Evolutionary conservation across 2,888 invertebrate species (phyloP).

Genomic region (Dynastes grantii): DNA sequence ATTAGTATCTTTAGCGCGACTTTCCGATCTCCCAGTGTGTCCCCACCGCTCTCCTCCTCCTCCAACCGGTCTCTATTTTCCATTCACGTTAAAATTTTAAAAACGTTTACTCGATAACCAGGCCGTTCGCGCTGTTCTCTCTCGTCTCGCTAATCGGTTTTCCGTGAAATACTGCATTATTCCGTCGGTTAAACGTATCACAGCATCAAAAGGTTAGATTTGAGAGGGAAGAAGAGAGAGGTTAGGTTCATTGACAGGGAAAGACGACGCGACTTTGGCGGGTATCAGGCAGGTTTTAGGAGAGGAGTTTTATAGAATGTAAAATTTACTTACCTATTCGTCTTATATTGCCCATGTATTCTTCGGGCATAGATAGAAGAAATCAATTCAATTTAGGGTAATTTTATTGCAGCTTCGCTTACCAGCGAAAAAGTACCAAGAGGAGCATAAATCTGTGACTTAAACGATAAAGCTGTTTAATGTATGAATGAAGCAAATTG

Average conservation of each 20-base stretch:
- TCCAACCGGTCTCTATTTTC: not conserved
- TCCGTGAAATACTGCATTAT: constrained; percentile 3
- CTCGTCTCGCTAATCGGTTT: not conserved
- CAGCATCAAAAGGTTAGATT: not conserved
- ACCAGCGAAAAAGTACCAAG: not conserved
- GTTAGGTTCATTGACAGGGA: not conserved
- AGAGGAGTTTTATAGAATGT: not conserved
- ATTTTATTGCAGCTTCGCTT: not conserved
- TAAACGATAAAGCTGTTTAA: no score
- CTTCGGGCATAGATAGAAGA: not conserved
- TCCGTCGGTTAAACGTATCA: not conserved
- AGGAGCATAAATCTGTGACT: no score
- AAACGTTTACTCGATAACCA: constrained; percentile 4
- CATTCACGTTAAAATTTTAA: not conserved
- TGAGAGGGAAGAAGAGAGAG: not conserved
- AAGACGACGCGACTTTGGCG: no score
- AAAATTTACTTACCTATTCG: not conserved
- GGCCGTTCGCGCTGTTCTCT: not conserved
- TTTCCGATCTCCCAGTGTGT: not conserved
- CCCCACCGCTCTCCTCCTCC: no score
- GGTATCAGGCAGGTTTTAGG: no score
- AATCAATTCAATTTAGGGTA: constrained; percentile 6
- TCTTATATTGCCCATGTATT: not conserved
- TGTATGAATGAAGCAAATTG: no score
- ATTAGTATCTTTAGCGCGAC: constrained; percentile 8